Percentiles rank a stretch among this genome's conserved stretches.
Conservation (phyloP, 2,797 vertebrate species). For the Dicrostonyx torquatus region DNA sequence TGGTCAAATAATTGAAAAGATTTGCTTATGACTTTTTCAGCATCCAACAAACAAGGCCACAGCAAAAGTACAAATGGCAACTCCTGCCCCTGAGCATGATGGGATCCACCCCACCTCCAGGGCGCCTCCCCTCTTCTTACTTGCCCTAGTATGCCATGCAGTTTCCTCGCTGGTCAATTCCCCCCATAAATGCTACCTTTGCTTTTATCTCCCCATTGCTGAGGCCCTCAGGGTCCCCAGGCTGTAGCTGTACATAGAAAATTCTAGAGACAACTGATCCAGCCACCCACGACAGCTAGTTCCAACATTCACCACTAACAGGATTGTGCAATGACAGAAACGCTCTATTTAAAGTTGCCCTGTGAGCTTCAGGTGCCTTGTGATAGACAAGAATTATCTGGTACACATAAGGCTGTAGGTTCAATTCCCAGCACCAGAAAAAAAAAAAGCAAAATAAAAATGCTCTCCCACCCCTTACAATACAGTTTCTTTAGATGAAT, state of each 20-base stretch:
- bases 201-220: not conserved
- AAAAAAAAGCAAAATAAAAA: not conserved
- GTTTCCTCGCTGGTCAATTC: not conserved
- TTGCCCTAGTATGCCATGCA: not conserved
- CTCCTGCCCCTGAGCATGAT: not conserved
- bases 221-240: not conserved
- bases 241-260: not conserved
- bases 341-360: not conserved
- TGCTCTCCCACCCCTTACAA: not conserved
- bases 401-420: too few relatives aligned
- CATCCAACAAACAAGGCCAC: not conserved
- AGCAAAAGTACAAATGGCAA: not conserved
- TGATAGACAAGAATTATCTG: not conserved
- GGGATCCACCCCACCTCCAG: rapidly evolving
- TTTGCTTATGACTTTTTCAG: not conserved
- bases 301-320: not conserved
- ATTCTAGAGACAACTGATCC: not conserved
- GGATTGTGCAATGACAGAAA: not conserved
- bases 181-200: not conserved
- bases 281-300: not conserved
- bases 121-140: not conserved
- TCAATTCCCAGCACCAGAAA: not conserved
- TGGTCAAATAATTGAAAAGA: not conserved
- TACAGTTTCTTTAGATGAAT: not conserved
- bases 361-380: not conserved